Percentiles rank a stretch among this genome's conserved stretches.
Evolutionary conservation across 2,888 invertebrate genomes (phyloP).

Genomic region (Melinaea marsaeus): DNA sequence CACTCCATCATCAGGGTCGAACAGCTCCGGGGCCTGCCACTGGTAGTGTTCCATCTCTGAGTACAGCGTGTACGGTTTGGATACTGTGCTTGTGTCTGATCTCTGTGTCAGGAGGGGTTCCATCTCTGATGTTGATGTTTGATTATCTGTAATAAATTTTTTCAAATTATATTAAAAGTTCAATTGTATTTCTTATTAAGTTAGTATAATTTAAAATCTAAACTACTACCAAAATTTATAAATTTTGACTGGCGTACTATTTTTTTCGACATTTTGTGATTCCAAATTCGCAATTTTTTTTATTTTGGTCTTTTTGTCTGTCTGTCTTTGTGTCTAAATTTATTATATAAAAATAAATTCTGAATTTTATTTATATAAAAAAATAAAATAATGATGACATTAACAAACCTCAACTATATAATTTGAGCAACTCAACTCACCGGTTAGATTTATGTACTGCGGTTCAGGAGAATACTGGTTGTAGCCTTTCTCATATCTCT

Average conservation of each 20-base stretch:
- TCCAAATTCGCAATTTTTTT: too few species aligned
- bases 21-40: constrained; percentile 72
- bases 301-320: too few species aligned
- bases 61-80: constrained; percentile 49
- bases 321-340: too few species aligned
- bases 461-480: constrained; percentile 60
- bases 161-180: not conserved
- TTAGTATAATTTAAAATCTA: too few species aligned
- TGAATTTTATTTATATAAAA: not conserved
- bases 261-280: too few species aligned
- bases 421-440: constrained; percentile 38
- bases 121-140: constrained; percentile 44
- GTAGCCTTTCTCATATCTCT: constrained; percentile 38
- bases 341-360: not conserved
- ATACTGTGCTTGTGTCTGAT: constrained; percentile 44
- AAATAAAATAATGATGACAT: not conserved
- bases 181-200: too few species aligned
- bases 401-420: not conserved
- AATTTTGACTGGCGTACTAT: too few species aligned
- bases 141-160: constrained; percentile 48
- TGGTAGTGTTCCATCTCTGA: constrained; percentile 47
- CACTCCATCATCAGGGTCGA: constrained; percentile 51
- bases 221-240: too few species aligned
- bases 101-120: constrained; percentile 58
- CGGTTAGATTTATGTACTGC: constrained; percentile 68